Percentiles rank a stretch among this genome's conserved stretches.
Evolutionary conservation across 53 echinoderm and acorn worm genomes (phyloP).

Genomic region (Patiria pectinifera): DNA sequence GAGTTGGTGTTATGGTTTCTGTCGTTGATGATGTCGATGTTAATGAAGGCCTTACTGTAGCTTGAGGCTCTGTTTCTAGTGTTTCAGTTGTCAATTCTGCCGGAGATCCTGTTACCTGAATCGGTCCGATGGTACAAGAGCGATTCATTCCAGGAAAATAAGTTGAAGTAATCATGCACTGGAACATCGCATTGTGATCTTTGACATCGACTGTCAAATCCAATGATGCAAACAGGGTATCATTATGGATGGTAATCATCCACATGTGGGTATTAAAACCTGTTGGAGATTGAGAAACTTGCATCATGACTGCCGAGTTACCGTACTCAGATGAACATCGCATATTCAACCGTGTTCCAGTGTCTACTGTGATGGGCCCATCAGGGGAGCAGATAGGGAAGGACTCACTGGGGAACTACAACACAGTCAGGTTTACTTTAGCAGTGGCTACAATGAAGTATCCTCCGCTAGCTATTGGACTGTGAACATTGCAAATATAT

Average conservation of each 20-base stretch:
- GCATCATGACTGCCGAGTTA: not conserved
- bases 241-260: not conserved
- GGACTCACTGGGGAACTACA: constrained; percentile 34
- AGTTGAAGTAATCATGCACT: too few relatives aligned
- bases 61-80: too few relatives aligned
- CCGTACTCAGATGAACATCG: constrained; percentile 22
- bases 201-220: constrained; percentile 1
- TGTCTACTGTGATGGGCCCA: constrained; percentile 36
- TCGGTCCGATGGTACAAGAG: too few relatives aligned
- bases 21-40: not conserved
- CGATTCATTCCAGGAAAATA: too few relatives aligned
- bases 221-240: not conserved
- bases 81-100: too few relatives aligned
- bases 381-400: constrained; percentile 48
- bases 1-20: not conserved
- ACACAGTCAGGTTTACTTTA: constrained; percentile 36
- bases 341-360: constrained; percentile 10
- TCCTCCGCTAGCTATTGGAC: not conserved
- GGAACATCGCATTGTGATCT: constrained; percentile 1
- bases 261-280: too few relatives aligned
- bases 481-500: not conserved
- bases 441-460: not conserved
- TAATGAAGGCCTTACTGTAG: too few relatives aligned
- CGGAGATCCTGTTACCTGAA: too few relatives aligned
- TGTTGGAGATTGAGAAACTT: too few relatives aligned